These are phyloP conservation scores for Hirtodrosophila alboralis DNA, from an alignment of 2,888 invertebrate genomes.

Conservation along the genomic window DNA sequence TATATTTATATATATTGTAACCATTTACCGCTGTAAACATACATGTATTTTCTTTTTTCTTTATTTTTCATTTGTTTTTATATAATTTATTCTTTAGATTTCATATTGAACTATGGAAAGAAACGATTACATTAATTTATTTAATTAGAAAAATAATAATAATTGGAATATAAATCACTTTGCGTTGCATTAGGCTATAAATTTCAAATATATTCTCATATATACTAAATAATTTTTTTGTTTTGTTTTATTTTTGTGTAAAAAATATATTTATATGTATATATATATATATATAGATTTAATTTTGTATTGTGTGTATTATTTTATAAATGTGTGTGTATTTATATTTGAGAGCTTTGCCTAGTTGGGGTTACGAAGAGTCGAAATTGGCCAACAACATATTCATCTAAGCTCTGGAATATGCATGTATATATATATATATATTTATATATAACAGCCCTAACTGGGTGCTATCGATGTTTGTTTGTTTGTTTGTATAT, in stretches of 20 bases:
- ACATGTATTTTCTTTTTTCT: slow-evolving; percentile 38
- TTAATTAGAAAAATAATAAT: slow-evolving; percentile 78
- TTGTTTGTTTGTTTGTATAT: neutral
- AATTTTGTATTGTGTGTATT: slow-evolving; percentile 47
- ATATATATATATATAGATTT: slow-evolving; percentile 30
- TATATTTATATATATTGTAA: slow-evolving; percentile 47
- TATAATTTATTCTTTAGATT: slow-evolving; percentile 51
- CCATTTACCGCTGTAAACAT: slow-evolving; percentile 73
- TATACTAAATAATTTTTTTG: slow-evolving; percentile 62
- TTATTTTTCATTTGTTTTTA: slow-evolving; percentile 29
- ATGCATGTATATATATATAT: slow-evolving; percentile 17
- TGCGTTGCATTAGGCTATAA: slow-evolving; percentile 73
- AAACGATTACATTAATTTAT: slow-evolving; percentile 76
- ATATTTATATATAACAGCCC: slow-evolving; percentile 4
- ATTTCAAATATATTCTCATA: slow-evolving; percentile 65
- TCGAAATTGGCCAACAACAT: slow-evolving; percentile 31
- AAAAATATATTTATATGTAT: slow-evolving; percentile 58
- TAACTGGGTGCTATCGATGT: neutral
- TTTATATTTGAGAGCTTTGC: slow-evolving; percentile 49
- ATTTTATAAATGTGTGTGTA: slow-evolving; percentile 34
- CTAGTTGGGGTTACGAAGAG: slow-evolving; percentile 45
- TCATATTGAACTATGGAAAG: slow-evolving; percentile 78
- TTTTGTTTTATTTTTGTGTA: slow-evolving; percentile 49
- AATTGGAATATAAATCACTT: slow-evolving; percentile 80
- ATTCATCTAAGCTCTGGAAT: slow-evolving; percentile 55